Evolutionary conservation across 2,888 invertebrate species (phyloP).

Genomic region (Napeogenes inachia): DNA sequence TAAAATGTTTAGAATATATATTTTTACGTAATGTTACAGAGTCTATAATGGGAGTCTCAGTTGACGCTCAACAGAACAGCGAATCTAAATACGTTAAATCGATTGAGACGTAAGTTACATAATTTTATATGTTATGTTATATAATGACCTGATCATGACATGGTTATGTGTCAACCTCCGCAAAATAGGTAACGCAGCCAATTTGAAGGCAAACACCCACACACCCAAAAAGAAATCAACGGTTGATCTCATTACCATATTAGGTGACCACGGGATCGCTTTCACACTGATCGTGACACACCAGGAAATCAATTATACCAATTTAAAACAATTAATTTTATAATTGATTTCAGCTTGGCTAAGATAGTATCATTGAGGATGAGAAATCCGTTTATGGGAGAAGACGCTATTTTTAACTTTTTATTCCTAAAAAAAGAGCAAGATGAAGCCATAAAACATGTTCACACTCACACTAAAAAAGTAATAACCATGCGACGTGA

Average conservation of each 20-base stretch:
- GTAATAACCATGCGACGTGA: constrained; percentile 63
- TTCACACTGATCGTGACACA: no score
- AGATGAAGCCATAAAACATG: constrained; percentile 56
- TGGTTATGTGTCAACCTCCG: no score
- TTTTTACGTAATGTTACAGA: constrained; percentile 70
- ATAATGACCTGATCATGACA: neutral
- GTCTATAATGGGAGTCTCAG: constrained; percentile 88
- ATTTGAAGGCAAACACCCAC: no score
- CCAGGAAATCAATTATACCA: no score
- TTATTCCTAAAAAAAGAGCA: constrained; percentile 78
- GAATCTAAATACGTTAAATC: constrained; percentile 85
- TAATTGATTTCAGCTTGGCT: constrained; percentile 19
- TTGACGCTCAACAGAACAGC: constrained; percentile 83
- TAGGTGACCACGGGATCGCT: no score
- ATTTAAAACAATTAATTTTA: neutral
- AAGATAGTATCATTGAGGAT: constrained; percentile 47
- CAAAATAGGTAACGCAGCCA: no score
- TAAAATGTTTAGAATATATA: no score
- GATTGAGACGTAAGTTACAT: constrained; percentile 81
- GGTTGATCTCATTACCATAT: no score
- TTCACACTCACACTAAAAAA: constrained; percentile 63
- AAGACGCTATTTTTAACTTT: constrained; percentile 62
- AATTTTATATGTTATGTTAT: neutral
- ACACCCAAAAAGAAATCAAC: no score
- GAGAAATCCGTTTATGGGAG: constrained; percentile 52